These are phyloP conservation scores for Drosophila emarginata DNA, from an alignment of 2,888 invertebrate species.

Conservation along the genomic window DNA sequence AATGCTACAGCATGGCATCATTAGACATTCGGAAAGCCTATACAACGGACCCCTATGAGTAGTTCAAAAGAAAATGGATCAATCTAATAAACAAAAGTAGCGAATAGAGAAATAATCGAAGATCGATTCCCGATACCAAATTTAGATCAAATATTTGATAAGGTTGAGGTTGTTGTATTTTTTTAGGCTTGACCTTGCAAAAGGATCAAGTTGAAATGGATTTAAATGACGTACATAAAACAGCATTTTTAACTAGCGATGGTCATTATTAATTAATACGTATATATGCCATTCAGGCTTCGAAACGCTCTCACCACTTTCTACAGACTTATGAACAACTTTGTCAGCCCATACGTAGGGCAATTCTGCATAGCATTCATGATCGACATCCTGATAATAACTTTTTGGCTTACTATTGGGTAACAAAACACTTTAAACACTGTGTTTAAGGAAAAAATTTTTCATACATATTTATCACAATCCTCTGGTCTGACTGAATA, in stretches of 20 bases:
- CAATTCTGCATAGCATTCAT: neutral
- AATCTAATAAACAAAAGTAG: neutral
- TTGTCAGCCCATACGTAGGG: neutral
- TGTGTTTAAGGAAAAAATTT: too few species aligned
- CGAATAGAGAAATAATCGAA: neutral
- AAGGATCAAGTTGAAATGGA: neutral
- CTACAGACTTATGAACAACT: too few species aligned
- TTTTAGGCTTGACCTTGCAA: neutral
- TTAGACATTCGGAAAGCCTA: constrained; percentile 1
- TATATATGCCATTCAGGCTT: neutral
- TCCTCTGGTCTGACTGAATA: too few species aligned
- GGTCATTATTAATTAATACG: neutral
- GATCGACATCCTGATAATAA: too few species aligned
- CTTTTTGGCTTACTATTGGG: too few species aligned
- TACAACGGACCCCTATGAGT: neutral
- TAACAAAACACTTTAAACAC: too few species aligned
- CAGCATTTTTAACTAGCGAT: neutral
- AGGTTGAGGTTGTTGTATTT: neutral
- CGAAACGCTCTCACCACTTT: neutral
- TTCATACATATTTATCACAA: too few species aligned
- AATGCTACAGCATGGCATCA: neutral
- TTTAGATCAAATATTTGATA: neutral
- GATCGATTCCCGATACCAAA: too few species aligned
- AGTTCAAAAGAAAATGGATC: neutral
- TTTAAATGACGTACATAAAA: neutral